Conservation (phyloP, 2,113 vertebrate genomes). For the Sterrhoptilus dennistouni region DNA sequence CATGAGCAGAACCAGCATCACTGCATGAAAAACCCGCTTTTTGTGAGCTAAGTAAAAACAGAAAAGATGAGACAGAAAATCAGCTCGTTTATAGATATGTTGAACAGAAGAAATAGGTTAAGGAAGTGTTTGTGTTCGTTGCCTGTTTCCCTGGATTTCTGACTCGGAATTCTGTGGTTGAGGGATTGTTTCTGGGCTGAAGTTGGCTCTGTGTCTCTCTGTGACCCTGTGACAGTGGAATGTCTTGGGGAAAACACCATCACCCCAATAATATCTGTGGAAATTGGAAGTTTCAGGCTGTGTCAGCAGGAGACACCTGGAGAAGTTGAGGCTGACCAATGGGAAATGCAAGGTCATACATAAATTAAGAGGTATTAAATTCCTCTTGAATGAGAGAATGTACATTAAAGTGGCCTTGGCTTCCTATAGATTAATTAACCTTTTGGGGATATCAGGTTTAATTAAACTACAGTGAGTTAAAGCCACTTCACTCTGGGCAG, state of each 20-base stretch:
- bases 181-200: neutral
- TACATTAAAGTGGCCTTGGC: constrained; percentile 8
- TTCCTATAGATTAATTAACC: constrained; percentile 57
- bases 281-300: neutral
- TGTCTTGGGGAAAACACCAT: fast-evolving
- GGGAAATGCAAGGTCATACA: neutral
- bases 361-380: constrained; percentile 11
- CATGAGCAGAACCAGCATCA: neutral
- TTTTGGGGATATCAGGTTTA: constrained; percentile 15
- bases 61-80: neutral
- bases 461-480: constrained; percentile 40
- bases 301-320: neutral
- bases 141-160: neutral
- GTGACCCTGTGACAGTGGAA: neutral
- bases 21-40: neutral
- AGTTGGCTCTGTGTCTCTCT: neutral
- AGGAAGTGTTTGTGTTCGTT: neutral
- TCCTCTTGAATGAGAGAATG: neutral
- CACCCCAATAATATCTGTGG: fast-evolving
- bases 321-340: neutral
- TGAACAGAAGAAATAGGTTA: neutral
- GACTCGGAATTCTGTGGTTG: neutral
- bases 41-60: neutral
- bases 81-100: neutral
- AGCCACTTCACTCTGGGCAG: neutral